Conservation (phyloP, 2,797 vertebrate species). For the Distichodus sexfasciatus region DNA sequence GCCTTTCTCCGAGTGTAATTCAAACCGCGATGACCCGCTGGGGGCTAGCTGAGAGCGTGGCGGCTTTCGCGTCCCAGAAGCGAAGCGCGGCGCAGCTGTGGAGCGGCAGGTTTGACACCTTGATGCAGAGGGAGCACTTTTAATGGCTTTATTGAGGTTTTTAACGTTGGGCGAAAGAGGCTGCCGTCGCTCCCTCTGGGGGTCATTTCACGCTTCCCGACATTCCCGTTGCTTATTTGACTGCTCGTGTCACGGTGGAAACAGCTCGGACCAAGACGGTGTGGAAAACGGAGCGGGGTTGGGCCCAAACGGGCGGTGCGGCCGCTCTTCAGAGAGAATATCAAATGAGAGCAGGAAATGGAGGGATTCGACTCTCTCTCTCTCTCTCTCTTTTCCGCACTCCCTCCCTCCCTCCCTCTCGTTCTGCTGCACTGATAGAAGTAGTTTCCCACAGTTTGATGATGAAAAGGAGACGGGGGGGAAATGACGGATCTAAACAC, state of each 20-base stretch:
- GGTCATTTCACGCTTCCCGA: conserved; percentile 29
- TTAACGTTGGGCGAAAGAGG: conserved; percentile 38
- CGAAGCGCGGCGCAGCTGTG: conserved; percentile 6
- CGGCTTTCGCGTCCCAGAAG: conserved; percentile 16
- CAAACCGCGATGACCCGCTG: conserved; percentile 28
- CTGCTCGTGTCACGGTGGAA: conserved; percentile 37
- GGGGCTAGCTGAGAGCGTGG: conserved; percentile 3
- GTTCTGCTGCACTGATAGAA: neutral
- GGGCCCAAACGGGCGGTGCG: conserved; percentile 26
- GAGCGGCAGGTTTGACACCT: conserved; percentile 24
- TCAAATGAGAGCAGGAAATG: conserved; percentile 35
- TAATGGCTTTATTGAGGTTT: conserved; percentile 46
- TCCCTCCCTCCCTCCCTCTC: neutral
- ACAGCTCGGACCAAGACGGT: conserved; percentile 2
- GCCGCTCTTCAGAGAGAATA: conserved; percentile 36
- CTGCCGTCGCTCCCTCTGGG: conserved; percentile 40
- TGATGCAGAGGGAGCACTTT: conserved; percentile 29
- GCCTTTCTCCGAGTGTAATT: conserved; percentile 21
- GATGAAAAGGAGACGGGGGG: conserved; percentile 19
- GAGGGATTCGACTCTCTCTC: conserved; percentile 16
- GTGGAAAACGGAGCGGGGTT: conserved; percentile 32
- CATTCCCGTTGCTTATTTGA: conserved; percentile 43
- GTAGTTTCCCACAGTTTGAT: conserved; percentile 16
- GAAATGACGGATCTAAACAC: conserved; percentile 5
- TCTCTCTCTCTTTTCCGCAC: neutral